Evolutionary conservation across 2,797 vertebrate species (phyloP).

Genomic region (Amphiprion clarkii): DNA sequence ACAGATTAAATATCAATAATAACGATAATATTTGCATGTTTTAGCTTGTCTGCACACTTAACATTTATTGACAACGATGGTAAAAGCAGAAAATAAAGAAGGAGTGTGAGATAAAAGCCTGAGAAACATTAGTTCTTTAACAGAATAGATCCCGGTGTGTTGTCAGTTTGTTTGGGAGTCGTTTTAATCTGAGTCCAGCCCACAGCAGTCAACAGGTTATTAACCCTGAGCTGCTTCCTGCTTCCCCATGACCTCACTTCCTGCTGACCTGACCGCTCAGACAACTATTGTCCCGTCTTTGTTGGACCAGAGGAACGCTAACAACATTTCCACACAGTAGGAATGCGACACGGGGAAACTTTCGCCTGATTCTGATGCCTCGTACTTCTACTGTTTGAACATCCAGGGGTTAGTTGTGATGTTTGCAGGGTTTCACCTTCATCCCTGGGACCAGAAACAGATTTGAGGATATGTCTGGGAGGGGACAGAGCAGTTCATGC

Average conservation of each 20-base stretch:
- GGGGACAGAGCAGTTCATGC: slow-evolving; percentile 24
- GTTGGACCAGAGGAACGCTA: slow-evolving; percentile 19
- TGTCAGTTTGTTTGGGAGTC: not conserved
- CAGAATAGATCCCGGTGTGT: not conserved
- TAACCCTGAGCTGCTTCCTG: slow-evolving; percentile 54
- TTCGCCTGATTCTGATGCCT: not conserved
- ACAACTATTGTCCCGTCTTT: slow-evolving; percentile 24
- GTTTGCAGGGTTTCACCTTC: not conserved
- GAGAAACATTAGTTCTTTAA: no score
- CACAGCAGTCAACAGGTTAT: slow-evolving; percentile 39
- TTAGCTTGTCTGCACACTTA: no score
- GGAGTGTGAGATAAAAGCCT: no score
- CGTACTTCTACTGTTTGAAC: not conserved
- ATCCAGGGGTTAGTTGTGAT: not conserved
- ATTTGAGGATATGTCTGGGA: slow-evolving; percentile 19
- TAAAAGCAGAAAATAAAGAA: no score
- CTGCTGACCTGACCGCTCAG: slow-evolving; percentile 37
- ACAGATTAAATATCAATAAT: no score
- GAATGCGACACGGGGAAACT: slow-evolving; percentile 37
- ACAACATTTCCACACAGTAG: not conserved
- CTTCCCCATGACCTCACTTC: slow-evolving; percentile 53
- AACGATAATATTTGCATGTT: no score
- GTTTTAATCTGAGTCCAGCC: slow-evolving; percentile 1
- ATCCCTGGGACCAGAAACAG: not conserved
- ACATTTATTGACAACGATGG: no score